Evolutionary conservation across 2,797 vertebrate species (phyloP).

Genomic region (Arrhamphus sclerolepis): DNA sequence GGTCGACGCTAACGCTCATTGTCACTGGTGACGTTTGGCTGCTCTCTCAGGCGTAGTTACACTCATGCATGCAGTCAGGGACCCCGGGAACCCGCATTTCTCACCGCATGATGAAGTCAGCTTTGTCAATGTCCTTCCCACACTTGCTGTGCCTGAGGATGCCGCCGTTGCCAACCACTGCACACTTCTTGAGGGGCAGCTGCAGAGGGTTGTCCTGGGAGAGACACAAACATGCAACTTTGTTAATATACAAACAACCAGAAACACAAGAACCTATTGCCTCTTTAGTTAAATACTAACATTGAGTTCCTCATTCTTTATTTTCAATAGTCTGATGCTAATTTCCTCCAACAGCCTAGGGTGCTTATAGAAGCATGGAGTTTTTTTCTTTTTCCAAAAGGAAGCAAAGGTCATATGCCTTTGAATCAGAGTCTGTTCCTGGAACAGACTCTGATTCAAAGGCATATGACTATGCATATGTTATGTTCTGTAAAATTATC

Average conservation of each 20-base stretch:
- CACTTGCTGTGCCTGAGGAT: constrained; percentile 92
- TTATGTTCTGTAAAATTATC: not conserved
- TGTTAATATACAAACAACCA: constrained; percentile 4
- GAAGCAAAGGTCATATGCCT: constrained; percentile 4
- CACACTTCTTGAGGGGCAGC: constrained; percentile 92
- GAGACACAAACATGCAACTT: constrained; percentile 5
- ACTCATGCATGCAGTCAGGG: not conserved
- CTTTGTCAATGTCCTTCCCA: constrained; percentile 89
- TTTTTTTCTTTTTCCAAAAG: too few relatives aligned
- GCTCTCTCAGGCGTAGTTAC: constrained; percentile 5
- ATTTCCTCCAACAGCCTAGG: not conserved
- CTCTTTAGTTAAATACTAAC: not conserved
- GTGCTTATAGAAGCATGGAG: constrained; percentile 5
- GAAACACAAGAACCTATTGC: not conserved
- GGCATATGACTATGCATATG: too few relatives aligned
- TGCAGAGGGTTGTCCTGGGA: constrained; percentile 90
- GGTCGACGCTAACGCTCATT: constrained; percentile 37
- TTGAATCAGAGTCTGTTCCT: constrained; percentile 7
- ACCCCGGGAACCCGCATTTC: not conserved
- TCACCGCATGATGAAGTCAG: constrained; percentile 95
- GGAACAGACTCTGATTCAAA: constrained; percentile 6
- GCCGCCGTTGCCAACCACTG: constrained; percentile 95
- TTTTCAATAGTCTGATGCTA: not conserved
- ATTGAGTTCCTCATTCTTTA: constrained; percentile 4
- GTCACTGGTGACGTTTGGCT: constrained; percentile 15